Evolutionary conservation across 2,113 vertebrate species (phyloP).

Genomic region (Rynchops niger): DNA sequence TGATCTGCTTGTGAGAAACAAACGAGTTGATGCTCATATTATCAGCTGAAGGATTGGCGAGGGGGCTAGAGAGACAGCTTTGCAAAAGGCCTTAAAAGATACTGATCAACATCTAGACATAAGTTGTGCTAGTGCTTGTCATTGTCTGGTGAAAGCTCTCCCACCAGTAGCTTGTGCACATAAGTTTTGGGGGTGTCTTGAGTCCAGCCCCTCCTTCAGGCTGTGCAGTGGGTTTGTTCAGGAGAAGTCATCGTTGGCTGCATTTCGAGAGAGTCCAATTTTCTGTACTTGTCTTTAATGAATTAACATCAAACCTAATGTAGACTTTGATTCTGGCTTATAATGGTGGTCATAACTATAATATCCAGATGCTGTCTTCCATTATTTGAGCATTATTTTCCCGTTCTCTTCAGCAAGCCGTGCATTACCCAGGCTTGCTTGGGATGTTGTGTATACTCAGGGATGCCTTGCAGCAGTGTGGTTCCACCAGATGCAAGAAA

Average conservation of each 20-base stretch:
- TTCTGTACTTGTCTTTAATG: background rate
- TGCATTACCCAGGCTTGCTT: background rate
- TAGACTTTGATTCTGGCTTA: background rate
- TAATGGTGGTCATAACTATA: background rate
- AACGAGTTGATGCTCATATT: rapidly evolving
- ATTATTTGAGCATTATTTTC: background rate
- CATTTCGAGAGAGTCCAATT: background rate
- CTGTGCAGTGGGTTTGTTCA: background rate
- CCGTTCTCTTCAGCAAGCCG: background rate
- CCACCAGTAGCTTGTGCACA: background rate
- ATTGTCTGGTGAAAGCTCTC: background rate
- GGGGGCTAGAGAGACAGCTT: background rate
- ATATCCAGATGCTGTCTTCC: background rate
- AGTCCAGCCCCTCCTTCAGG: background rate
- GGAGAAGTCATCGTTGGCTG: background rate
- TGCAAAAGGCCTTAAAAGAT: background rate
- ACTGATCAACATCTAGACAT: background rate
- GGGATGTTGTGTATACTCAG: background rate
- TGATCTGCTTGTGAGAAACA: background rate
- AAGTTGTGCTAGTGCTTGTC: background rate
- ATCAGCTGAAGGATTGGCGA: rapidly evolving
- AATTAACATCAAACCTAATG: background rate
- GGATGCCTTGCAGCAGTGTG: background rate
- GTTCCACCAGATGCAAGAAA: background rate
- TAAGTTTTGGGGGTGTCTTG: background rate